These are phyloP conservation scores for Dorcus parallelipipedus DNA, from an alignment of 2,888 invertebrate species.

Conservation along the genomic window DNA sequence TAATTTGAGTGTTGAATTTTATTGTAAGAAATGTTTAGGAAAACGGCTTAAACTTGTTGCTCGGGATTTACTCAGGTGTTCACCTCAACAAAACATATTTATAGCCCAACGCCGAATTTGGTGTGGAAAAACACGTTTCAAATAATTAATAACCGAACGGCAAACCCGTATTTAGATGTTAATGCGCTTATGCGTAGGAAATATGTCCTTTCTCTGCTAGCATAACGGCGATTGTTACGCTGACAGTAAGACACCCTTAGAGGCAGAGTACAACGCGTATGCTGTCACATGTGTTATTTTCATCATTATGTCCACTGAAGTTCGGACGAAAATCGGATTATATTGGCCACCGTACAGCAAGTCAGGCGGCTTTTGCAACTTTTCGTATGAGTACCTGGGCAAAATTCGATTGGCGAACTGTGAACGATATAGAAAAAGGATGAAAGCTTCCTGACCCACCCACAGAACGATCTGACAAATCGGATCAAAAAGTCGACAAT, in stretches of 20 bases:
- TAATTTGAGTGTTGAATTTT: no score
- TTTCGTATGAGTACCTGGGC: conserved; percentile 16
- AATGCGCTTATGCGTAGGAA: conserved; percentile 45
- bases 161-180: conserved; percentile 18
- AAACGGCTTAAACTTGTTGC: no score
- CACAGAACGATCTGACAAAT: conserved; percentile 51
- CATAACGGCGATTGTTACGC: conserved; percentile 42
- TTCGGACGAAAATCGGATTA: conserved; percentile 49
- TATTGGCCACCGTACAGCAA: conserved; percentile 37
- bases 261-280: conserved; percentile 40
- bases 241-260: conserved; percentile 51
- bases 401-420: conserved; percentile 31
- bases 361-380: conserved; percentile 14
- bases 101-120: no score
- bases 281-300: conserved; percentile 50
- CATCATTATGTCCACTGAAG: conserved; percentile 47
- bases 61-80: no score
- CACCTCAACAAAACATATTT: no score
- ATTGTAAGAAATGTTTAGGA: no score
- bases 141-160: not conserved
- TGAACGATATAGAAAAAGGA: conserved; percentile 48
- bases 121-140: not conserved
- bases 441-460: conserved; percentile 48
- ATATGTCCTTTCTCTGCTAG: conserved; percentile 40
- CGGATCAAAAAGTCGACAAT: conserved; percentile 54